Percentiles rank a stretch among this genome's conserved stretches.
phyloP scores from a whole-genome alignment of 1,140 invertebrate species.

The Trichonephila inaurata region DNA sequence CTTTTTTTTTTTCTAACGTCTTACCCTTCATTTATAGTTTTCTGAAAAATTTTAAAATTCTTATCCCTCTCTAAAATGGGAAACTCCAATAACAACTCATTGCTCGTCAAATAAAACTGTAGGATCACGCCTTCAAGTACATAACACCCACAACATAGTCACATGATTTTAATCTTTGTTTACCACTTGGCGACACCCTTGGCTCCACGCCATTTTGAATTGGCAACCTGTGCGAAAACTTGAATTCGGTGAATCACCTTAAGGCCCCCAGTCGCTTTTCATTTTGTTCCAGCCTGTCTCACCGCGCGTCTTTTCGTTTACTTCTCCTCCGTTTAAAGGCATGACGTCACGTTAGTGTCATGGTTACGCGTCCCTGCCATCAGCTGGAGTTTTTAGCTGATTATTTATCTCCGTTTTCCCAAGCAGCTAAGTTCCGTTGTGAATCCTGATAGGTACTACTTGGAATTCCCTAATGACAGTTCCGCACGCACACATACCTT shows the following conservation, averaged over 20 bases:
- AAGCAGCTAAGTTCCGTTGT: conserved; percentile 34
- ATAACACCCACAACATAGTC: neutral
- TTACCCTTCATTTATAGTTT: no score
- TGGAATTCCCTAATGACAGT: conserved; percentile 57
- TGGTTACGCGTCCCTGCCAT: conserved; percentile 73
- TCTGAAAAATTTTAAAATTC: no score
- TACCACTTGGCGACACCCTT: conserved; percentile 19
- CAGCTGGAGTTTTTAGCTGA: conserved; percentile 70
- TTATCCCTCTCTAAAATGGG: no score
- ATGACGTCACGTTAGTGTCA: conserved; percentile 70
- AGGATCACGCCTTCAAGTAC: neutral
- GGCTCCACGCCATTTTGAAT: conserved; percentile 30
- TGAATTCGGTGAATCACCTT: conserved; percentile 57
- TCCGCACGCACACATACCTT: conserved; percentile 37
- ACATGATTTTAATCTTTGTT: neutral
- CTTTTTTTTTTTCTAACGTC: no score
- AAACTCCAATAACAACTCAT: no score
- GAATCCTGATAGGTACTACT: conserved; percentile 57
- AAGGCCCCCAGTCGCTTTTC: conserved; percentile 5
- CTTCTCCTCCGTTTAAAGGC: neutral
- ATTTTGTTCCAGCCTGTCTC: neutral
- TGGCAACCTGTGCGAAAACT: conserved; percentile 52
- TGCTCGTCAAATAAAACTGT: neutral
- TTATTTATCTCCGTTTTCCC: conserved; percentile 59
- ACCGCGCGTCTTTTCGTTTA: conserved; percentile 24